Conservation (phyloP, 2,797 vertebrate genomes). For the Borostomias antarcticus region DNA sequence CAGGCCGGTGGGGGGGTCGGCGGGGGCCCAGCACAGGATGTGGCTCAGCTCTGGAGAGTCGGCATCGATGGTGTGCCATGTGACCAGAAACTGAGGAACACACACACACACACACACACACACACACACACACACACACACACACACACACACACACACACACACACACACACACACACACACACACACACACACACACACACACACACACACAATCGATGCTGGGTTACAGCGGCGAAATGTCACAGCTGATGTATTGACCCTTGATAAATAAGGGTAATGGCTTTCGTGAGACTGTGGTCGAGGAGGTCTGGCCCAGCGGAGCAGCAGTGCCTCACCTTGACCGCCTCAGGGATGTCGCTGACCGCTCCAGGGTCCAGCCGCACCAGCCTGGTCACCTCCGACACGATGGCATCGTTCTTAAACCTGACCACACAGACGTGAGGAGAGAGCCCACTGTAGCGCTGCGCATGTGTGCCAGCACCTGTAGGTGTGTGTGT, state of each 20-base stretch:
- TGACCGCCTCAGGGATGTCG: conserved; percentile 94
- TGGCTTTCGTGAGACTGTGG: no score
- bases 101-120: not conserved
- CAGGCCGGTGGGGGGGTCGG: conserved; percentile 93
- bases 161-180: no score
- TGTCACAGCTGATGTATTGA: no score
- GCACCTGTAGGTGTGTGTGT: not conserved
- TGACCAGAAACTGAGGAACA: conserved; percentile 87
- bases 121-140: not conserved
- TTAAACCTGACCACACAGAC: conserved; percentile 84
- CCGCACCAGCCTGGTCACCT: conserved; percentile 94
- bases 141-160: no score
- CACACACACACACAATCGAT: no score
- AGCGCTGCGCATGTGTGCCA: no score
- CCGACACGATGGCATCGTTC: conserved; percentile 93
- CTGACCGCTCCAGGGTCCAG: conserved; percentile 94
- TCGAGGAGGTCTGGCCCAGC: no score
- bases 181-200: no score
- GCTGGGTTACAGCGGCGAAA: not conserved
- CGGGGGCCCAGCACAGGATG: conserved; percentile 93
- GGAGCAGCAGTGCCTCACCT: conserved; percentile 70
- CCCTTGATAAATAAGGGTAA: no score
- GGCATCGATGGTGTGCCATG: conserved; percentile 96
- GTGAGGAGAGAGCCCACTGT: not conserved
- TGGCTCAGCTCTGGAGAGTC: conserved; percentile 96